Evolutionary conservation across 1,140 invertebrate genomes (phyloP).

Genomic region (Rhynchophorus ferrugineus): DNA sequence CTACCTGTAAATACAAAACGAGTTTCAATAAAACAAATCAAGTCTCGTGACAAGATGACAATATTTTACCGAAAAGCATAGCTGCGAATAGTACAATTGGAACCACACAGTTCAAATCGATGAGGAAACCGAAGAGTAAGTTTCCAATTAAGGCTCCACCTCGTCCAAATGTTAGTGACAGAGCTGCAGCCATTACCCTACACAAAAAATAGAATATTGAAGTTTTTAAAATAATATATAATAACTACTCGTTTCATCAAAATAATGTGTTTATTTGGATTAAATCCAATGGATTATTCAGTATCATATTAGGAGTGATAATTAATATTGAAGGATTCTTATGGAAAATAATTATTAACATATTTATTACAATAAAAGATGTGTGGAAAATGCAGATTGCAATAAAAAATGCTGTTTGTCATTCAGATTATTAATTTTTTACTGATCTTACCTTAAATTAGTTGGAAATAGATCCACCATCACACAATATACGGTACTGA

Average conservation of each 20-base stretch:
- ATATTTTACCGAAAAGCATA: conserved; percentile 57
- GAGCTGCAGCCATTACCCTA: conserved; percentile 68
- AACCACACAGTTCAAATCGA: conserved; percentile 63
- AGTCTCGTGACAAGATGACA: not conserved
- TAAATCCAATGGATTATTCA: too few relatives aligned
- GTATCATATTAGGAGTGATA: too few relatives aligned
- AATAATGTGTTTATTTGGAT: too few relatives aligned
- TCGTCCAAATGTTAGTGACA: conserved; percentile 64
- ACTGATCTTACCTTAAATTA: conserved; percentile 56
- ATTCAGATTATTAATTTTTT: too few relatives aligned
- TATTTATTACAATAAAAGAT: too few relatives aligned
- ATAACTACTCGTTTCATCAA: too few relatives aligned
- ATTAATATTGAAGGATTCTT: too few relatives aligned
- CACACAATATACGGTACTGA: conserved; percentile 66
- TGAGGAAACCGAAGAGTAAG: conserved; percentile 60
- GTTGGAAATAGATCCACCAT: conserved; percentile 72
- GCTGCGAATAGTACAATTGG: conserved; percentile 59
- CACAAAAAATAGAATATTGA: conserved; percentile 19
- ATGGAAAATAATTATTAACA: too few relatives aligned
- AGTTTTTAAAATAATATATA: too few relatives aligned
- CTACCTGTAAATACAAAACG: conserved; percentile 47
- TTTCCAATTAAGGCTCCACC: conserved; percentile 62
- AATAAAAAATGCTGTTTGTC: too few relatives aligned
- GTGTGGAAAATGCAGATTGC: too few relatives aligned
- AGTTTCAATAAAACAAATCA: not conserved